Percentiles rank a stretch among this genome's conserved stretches.
Conservation (phyloP, 2,113 vertebrate species). For the Meriones unguiculatus region DNA sequence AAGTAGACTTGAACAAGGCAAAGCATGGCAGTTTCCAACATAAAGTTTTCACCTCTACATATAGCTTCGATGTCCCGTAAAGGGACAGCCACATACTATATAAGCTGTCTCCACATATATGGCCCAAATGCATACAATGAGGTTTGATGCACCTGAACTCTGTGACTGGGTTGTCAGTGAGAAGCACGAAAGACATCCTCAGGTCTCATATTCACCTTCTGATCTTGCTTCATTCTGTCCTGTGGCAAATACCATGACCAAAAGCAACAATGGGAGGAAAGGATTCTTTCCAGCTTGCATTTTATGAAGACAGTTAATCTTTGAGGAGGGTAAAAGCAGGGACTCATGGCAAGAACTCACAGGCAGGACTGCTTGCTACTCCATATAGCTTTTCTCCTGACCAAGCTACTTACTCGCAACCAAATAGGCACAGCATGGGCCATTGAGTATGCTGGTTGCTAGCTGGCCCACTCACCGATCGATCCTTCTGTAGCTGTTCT, state of each 20-base stretch:
- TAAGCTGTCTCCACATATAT: background rate
- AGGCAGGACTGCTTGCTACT: background rate
- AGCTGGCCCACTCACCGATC: too few relatives aligned
- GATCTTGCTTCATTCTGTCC: background rate
- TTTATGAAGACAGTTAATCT: background rate
- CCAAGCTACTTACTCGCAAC: background rate
- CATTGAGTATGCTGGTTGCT: background rate
- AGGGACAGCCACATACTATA: fast-evolving
- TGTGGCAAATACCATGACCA: background rate
- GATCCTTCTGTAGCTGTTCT: background rate
- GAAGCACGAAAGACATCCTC: background rate
- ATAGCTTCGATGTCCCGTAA: background rate
- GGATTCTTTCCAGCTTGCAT: background rate
- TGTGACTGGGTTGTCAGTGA: background rate
- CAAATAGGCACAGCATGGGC: background rate
- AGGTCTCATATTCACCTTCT: background rate
- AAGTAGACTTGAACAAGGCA: background rate
- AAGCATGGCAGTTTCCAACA: background rate
- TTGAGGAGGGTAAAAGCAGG: background rate
- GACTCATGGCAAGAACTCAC: background rate
- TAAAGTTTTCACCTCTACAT: background rate
- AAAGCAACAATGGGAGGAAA: background rate
- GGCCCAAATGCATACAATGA: too few relatives aligned
- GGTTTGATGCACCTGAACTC: background rate
- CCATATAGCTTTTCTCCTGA: too few relatives aligned